phyloP scores from a whole-genome alignment of 1,140 invertebrate genomes.

The Platyscapa corneri region DNA sequence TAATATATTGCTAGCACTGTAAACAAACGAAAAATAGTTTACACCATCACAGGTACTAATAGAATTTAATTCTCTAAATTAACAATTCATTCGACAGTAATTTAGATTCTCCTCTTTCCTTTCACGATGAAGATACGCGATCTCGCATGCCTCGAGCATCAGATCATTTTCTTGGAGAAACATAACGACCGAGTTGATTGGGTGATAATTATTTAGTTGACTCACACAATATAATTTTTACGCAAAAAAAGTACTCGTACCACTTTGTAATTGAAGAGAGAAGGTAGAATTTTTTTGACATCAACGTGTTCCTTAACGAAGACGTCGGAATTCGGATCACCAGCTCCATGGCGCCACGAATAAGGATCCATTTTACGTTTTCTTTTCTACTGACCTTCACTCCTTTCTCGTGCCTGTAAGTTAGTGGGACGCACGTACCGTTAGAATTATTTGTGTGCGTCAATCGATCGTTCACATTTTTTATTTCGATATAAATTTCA shows the following conservation, averaged over 20 bases:
- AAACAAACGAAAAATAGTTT: neutral
- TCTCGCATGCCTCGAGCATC: conserved; percentile 28
- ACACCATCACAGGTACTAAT: neutral
- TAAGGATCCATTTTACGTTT: conserved; percentile 26
- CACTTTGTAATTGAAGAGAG: conserved; percentile 74
- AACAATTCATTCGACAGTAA: neutral
- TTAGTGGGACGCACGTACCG: neutral
- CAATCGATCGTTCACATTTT: conserved; percentile 4
- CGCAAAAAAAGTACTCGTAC: conserved; percentile 60
- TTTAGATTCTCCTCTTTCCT: conserved; percentile 1
- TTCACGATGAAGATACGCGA: neutral
- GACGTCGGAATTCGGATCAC: conserved; percentile 58
- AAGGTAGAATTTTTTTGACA: conserved; percentile 70
- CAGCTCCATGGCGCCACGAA: neutral
- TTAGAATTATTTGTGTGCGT: conserved; percentile 10
- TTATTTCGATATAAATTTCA: neutral
- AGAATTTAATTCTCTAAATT: neutral
- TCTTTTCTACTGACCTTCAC: neutral
- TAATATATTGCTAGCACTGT: neutral
- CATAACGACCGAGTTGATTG: neutral
- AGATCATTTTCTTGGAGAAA: conserved; percentile 24
- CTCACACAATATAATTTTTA: neutral
- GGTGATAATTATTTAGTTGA: neutral
- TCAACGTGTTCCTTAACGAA: conserved; percentile 70
- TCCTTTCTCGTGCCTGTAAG: neutral